A percentile compares a stretch with the other conserved stretches of the same genome.
Conservation (phyloP, 2,113 vertebrate species). For the Actenoides lindsayi region DNA sequence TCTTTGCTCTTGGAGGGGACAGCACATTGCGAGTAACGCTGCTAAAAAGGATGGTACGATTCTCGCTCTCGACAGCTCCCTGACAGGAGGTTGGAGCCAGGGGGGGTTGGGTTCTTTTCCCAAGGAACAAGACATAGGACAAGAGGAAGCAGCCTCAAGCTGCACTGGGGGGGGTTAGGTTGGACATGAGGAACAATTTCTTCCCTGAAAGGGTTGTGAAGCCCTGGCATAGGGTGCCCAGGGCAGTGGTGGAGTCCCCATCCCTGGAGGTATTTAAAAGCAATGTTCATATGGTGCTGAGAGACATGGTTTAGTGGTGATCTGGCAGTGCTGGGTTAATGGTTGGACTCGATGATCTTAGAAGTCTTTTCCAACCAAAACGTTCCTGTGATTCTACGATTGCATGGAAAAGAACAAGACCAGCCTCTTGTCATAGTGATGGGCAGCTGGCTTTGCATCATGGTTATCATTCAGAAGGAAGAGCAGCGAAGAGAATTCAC, state of each 20-base stretch:
- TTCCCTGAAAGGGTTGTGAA: neutral
- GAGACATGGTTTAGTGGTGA: neutral
- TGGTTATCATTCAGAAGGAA: neutral
- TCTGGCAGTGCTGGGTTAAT: neutral
- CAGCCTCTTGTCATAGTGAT: neutral
- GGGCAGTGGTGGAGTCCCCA: neutral
- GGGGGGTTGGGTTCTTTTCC: neutral
- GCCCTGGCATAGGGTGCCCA: neutral
- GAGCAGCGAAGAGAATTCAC: neutral
- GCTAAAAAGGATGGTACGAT: neutral
- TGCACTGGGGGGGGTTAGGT: neutral
- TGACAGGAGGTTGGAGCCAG: neutral
- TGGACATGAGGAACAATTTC: neutral
- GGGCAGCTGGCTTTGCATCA: neutral
- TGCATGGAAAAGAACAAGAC: neutral
- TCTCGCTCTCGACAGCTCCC: neutral
- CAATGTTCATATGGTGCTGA: neutral
- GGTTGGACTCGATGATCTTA: neutral
- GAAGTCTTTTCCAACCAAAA: neutral
- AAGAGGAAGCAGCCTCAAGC: neutral
- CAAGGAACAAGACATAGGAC: neutral
- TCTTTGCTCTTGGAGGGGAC: conserved; percentile 11
- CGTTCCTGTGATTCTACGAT: neutral
- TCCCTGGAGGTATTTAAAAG: neutral
- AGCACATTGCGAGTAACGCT: neutral